Evolutionary conservation across 2,113 vertebrate genomes (phyloP).

Genomic region (Pholis gunnellus): DNA sequence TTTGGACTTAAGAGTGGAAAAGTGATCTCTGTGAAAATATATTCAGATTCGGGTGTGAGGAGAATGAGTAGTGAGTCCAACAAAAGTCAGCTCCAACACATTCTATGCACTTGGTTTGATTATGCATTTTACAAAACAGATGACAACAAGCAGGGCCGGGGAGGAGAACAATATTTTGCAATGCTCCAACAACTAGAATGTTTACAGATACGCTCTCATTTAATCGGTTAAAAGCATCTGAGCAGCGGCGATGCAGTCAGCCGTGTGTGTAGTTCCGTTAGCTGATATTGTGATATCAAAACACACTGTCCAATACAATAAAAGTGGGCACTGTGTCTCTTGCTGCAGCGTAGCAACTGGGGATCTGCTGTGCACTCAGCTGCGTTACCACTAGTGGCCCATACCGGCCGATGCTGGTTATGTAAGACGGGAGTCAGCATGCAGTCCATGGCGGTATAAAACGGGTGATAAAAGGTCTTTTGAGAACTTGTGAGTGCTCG

Average conservation of each 20-base stretch:
- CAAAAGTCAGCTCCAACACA: not conserved
- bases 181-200: no score
- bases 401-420: no score
- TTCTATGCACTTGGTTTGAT: not conserved
- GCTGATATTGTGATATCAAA: no score
- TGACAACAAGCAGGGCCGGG: not conserved
- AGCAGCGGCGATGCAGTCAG: no score
- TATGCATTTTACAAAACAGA: not conserved
- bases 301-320: not conserved
- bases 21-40: not conserved
- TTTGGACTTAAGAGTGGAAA: not conserved
- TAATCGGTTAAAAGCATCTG: no score
- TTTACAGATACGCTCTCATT: not conserved
- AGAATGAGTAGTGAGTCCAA: not conserved
- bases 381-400: no score
- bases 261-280: no score
- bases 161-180: not conserved
- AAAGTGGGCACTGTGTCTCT: not conserved
- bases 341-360: not conserved
- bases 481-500: no score
- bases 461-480: no score
- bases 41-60: not conserved
- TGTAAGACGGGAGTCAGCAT: no score
- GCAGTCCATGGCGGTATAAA: no score
- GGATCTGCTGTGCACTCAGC: not conserved